These are phyloP conservation scores for Sinodicranocentrus sp. DNA, from an alignment of 2,888 invertebrate genomes.

Conservation along the genomic window DNA sequence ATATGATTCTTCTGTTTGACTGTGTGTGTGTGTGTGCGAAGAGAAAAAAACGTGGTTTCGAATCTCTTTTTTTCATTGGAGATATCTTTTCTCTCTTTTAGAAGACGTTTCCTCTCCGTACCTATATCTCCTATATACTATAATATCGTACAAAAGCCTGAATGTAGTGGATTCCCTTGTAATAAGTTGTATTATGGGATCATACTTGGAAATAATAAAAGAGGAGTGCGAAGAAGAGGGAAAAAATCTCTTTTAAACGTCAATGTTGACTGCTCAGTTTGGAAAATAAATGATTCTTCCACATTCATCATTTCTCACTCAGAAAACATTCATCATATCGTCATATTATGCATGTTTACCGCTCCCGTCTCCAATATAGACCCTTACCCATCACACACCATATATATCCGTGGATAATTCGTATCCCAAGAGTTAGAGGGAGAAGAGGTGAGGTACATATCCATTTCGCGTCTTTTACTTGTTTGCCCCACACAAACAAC, in stretches of 20 bases:
- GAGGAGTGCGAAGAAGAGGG: conserved; percentile 47
- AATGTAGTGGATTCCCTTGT: conserved; percentile 26
- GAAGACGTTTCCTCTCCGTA: not conserved
- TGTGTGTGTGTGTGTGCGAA: not conserved
- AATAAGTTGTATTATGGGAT: conserved; percentile 41
- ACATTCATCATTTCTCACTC: conserved; percentile 64
- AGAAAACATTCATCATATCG: conserved; percentile 63
- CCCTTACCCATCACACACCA: not conserved
- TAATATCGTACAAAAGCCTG: not conserved
- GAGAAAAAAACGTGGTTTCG: conserved; percentile 16
- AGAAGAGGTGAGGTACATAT: conserved; percentile 12
- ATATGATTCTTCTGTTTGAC: conserved; percentile 35
- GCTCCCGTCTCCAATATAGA: no score
- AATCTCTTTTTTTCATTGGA: conserved; percentile 18
- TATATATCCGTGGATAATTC: not conserved
- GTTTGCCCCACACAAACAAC: conserved; percentile 13
- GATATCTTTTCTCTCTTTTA: not conserved
- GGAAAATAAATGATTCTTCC: conserved; percentile 63
- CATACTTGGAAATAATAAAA: conserved; percentile 43
- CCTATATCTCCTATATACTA: no score
- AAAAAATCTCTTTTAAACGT: conserved; percentile 57
- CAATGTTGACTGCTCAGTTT: conserved; percentile 61
- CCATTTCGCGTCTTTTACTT: not conserved
- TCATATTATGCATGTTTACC: conserved; percentile 51
- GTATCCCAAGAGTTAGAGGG: no score